Conservation (phyloP, 2,113 vertebrate genomes). For the Carassius auratus region DNA sequence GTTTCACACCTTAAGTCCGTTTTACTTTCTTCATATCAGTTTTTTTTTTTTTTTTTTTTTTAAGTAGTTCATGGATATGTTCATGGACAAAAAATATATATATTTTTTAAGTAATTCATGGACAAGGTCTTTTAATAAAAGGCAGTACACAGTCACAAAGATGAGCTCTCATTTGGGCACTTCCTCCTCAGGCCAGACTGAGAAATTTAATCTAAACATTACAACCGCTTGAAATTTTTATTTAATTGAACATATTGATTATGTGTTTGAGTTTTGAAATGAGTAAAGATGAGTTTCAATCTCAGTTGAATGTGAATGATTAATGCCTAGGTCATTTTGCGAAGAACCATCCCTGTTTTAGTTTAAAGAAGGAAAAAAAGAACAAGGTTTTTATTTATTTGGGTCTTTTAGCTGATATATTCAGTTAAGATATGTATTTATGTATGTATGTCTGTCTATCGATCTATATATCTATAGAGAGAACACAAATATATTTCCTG, state of each 20-base stretch:
- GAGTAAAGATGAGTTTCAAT: background rate
- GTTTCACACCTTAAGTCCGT: background rate
- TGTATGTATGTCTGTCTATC: too few species aligned
- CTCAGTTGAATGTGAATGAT: background rate
- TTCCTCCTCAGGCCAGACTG: background rate
- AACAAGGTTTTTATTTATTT: background rate
- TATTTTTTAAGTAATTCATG: too few species aligned
- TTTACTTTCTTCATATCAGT: too few species aligned
- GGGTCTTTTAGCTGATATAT: too few species aligned
- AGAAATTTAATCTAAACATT: slow-evolving; percentile 7
- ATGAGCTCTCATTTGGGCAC: background rate
- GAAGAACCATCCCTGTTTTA: background rate
- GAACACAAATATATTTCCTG: background rate
- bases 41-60: too few species aligned
- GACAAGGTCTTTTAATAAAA: too few species aligned
- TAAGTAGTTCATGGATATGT: too few species aligned
- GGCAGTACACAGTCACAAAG: slow-evolving; percentile 1
- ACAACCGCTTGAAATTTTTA: background rate
- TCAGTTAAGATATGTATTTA: too few species aligned
- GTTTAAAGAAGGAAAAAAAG: too few species aligned
- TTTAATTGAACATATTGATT: background rate
- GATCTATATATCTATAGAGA: too few species aligned
- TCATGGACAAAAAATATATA: background rate
- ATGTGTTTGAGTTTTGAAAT: too few species aligned
- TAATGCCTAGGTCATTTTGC: background rate